Evolutionary conservation across 2,888 invertebrate species (phyloP).

Genomic region (Vesta saturnalis): DNA sequence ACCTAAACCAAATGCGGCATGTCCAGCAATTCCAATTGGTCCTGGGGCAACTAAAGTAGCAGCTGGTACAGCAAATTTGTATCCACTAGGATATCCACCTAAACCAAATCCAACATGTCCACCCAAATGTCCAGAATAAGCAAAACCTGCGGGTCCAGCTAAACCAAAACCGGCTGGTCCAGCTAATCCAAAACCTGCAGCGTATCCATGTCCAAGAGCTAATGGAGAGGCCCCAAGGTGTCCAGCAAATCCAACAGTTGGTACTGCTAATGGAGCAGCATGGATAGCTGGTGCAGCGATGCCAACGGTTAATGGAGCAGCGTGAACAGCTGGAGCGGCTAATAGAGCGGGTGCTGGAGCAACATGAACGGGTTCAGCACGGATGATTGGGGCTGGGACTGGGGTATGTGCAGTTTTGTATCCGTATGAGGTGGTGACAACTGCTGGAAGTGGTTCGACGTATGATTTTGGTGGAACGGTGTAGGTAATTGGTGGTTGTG

Average conservation of each 20-base stretch:
- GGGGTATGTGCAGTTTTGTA: neutral
- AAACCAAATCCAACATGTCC: too few relatives aligned
- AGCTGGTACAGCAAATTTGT: too few relatives aligned
- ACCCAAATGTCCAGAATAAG: neutral
- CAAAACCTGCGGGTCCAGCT: neutral
- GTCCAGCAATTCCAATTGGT: too few relatives aligned
- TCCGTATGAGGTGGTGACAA: slow-evolving; percentile 3
- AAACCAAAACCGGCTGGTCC: neutral
- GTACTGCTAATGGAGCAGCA: too few relatives aligned
- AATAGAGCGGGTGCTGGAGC: neutral
- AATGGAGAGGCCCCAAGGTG: neutral
- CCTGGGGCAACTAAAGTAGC: too few relatives aligned
- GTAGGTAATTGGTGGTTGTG: slow-evolving; percentile 9
- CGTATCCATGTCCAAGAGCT: neutral
- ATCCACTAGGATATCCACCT: too few relatives aligned
- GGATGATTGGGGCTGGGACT: slow-evolving; percentile 6
- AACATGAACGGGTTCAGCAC: neutral
- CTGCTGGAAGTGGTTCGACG: neutral
- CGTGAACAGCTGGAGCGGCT: neutral
- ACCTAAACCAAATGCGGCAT: too few relatives aligned
- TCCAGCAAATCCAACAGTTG: neutral
- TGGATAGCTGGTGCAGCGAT: neutral
- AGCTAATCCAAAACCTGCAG: neutral
- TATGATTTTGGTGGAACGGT: neutral
- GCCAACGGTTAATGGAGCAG: neutral